phyloP scores from a whole-genome alignment of 1,140 invertebrate species.

The Drosophila gunungcola region DNA sequence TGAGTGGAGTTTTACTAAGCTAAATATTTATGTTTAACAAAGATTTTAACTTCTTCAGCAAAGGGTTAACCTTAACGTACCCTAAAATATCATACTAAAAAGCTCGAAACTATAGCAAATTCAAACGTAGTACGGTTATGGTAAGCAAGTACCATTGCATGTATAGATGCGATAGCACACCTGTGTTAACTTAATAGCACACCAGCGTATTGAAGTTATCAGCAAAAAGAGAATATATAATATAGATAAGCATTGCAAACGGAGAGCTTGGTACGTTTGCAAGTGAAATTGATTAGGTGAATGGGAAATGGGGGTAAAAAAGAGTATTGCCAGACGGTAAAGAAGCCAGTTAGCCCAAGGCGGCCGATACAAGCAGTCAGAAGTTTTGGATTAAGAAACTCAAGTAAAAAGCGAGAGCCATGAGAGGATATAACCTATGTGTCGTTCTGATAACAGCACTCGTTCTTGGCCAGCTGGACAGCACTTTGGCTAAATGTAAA shows the following conservation, averaged over 20 bases:
- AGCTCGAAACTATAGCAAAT: neutral
- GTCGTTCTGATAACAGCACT: slow-evolving; percentile 27
- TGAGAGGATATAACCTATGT: slow-evolving; percentile 13
- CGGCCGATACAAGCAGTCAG: slow-evolving; percentile 26
- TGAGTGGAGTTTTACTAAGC: no score
- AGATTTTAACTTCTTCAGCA: neutral
- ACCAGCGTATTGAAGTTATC: slow-evolving; percentile 55
- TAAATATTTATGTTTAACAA: neutral
- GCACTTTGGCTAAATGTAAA: slow-evolving; percentile 10
- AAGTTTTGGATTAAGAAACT: neutral
- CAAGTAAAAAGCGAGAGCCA: slow-evolving; percentile 5
- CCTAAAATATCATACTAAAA: neutral
- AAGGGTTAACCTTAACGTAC: neutral
- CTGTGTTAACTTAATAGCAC: slow-evolving; percentile 34
- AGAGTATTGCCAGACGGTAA: slow-evolving; percentile 12
- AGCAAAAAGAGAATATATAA: slow-evolving; percentile 42
- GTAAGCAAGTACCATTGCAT: slow-evolving; percentile 3
- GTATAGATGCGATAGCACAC: neutral
- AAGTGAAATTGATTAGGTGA: slow-evolving; percentile 49
- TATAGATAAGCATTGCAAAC: slow-evolving; percentile 54
- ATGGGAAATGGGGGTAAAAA: slow-evolving; percentile 6
- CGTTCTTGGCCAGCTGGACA: slow-evolving; percentile 24
- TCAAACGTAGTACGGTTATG: slow-evolving; percentile 2
- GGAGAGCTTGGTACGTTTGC: slow-evolving; percentile 16
- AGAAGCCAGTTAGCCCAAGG: slow-evolving; percentile 37